Percentiles rank a stretch among this genome's conserved stretches.
Conservation (phyloP, 2,113 vertebrate species). For the Rhinichthys klamathensis region DNA sequence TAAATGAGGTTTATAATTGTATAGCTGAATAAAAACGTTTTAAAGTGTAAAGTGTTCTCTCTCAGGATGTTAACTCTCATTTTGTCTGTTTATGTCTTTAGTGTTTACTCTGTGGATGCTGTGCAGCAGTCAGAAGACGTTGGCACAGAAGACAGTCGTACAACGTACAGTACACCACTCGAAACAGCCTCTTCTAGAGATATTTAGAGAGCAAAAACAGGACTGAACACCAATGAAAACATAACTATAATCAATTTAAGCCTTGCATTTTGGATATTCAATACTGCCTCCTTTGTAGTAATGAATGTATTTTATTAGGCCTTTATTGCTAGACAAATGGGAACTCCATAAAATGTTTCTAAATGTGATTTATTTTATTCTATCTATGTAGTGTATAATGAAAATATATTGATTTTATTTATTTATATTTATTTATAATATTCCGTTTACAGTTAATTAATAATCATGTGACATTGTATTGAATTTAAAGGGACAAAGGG, state of each 20-base stretch:
- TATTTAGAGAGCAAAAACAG: neutral
- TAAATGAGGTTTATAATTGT: neutral
- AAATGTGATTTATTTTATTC: neutral
- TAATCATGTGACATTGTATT: neutral
- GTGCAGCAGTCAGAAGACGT: constrained; percentile 39
- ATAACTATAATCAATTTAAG: neutral
- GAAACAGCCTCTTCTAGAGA: constrained; percentile 38
- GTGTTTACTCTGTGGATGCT: constrained; percentile 53
- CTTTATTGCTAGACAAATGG: constrained; percentile 11
- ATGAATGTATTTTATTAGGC: neutral
- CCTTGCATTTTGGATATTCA: neutral
- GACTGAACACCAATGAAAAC: neutral
- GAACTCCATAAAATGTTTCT: neutral
- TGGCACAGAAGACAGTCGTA: constrained; percentile 36
- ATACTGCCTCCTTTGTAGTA: neutral
- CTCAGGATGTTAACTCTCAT: no score
- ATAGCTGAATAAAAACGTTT: neutral
- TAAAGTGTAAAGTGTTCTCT: no score
- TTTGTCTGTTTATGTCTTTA: neutral
- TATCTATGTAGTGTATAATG: neutral
- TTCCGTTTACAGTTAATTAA: neutral
- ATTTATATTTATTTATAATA: constrained; percentile 34
- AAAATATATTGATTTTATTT: neutral
- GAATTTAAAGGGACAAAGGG: neutral
- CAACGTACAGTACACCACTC: constrained; percentile 20